Conservation (phyloP, 2,113 vertebrate species). For the Phocoena phocoena region DNA sequence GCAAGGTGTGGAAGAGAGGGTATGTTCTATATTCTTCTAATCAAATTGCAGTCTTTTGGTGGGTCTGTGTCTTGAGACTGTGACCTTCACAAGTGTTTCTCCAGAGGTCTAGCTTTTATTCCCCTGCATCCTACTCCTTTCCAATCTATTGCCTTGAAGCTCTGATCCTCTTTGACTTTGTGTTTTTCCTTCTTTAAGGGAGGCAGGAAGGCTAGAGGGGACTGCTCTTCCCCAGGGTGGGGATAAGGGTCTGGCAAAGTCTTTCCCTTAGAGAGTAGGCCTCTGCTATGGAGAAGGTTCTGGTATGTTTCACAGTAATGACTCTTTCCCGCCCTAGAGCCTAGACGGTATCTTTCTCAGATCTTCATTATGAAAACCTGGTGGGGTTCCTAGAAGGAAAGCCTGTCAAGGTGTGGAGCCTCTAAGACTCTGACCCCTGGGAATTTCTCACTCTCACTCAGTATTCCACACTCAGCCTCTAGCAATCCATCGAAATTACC, state of each 20-base stretch:
- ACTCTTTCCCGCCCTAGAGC: neutral
- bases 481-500: neutral
- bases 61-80: neutral
- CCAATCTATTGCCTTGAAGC: neutral
- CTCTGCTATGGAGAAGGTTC: neutral
- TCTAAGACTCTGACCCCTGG: neutral
- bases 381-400: neutral
- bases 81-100: neutral
- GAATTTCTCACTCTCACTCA: neutral
- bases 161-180: neutral
- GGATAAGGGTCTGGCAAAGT: neutral
- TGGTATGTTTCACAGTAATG: neutral
- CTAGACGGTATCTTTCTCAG: neutral
- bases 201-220: neutral
- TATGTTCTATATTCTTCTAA: neutral
- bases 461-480: neutral
- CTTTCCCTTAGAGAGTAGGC: neutral
- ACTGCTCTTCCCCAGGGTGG: neutral
- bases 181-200: neutral
- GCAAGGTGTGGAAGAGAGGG: neutral
- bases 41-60: neutral
- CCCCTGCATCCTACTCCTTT: neutral
- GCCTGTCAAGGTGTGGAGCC: neutral
- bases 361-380: neutral
- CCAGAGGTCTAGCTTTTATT: neutral